Conservation (phyloP, 2,113 vertebrate genomes). For the Pachycephala philippinensis region DNA sequence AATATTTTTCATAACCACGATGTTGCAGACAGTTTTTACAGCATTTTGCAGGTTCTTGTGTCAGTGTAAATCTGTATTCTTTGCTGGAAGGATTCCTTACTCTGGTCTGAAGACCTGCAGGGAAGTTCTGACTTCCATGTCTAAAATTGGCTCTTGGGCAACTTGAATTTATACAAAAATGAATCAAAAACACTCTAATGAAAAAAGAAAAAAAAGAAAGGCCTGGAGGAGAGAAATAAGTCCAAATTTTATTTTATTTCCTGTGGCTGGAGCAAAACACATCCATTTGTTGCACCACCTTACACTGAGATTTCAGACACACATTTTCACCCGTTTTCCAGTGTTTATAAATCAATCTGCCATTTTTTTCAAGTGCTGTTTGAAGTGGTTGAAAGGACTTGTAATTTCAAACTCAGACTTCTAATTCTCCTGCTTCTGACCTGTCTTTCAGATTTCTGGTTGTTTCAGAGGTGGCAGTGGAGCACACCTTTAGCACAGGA, state of each 20-base stretch:
- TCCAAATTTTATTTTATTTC: neutral
- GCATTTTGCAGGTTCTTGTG: neutral
- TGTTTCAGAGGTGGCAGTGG: conserved; percentile 82
- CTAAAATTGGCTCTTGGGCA: neutral
- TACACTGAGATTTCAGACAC: neutral
- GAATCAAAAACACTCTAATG: neutral
- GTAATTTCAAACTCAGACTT: neutral
- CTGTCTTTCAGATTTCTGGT: conserved; percentile 79
- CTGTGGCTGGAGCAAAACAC: neutral
- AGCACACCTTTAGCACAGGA: conserved; percentile 84
- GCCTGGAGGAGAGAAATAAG: neutral
- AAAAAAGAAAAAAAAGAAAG: neutral
- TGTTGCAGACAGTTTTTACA: neutral
- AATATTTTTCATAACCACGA: neutral
- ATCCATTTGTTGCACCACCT: neutral
- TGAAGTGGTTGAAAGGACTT: neutral
- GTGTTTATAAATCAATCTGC: neutral
- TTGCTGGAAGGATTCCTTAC: neutral
- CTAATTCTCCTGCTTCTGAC: neutral
- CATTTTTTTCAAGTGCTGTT: neutral
- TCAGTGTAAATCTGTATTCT: neutral
- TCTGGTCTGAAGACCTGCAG: neutral
- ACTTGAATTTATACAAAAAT: neutral
- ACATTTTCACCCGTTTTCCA: neutral
- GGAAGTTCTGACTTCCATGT: neutral